A percentile compares a stretch with the other conserved stretches of the same genome.
Evolutionary conservation across 2,797 vertebrate genomes (phyloP).

Genomic region (Molossus alvarezi): DNA sequence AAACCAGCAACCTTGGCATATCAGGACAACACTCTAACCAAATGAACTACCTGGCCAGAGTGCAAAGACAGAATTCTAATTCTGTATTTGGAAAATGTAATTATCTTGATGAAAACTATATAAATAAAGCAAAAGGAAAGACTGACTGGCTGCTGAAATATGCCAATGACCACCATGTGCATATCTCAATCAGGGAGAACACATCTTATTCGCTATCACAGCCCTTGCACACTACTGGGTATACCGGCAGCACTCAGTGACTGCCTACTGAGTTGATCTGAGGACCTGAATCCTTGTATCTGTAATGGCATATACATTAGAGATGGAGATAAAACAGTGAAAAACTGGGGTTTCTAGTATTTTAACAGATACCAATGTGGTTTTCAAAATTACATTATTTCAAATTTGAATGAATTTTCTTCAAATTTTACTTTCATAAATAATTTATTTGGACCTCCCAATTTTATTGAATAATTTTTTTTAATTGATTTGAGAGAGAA

Average conservation of each 20-base stretch:
- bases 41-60: too few species aligned
- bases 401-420: slow-evolving; percentile 20
- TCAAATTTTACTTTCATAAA: background rate
- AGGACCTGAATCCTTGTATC: background rate
- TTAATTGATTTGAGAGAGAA: background rate
- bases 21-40: too few species aligned
- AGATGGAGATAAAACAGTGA: background rate
- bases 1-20: too few species aligned
- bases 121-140: background rate
- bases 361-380: background rate
- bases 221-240: too few species aligned
- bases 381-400: slow-evolving; percentile 11
- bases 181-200: background rate
- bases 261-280: background rate
- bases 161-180: background rate
- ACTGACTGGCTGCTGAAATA: background rate
- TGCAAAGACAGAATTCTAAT: background rate
- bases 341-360: background rate
- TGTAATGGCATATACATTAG: background rate
- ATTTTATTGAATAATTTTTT: background rate
- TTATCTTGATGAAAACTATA: background rate
- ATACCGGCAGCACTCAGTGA: background rate
- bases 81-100: background rate
- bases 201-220: background rate
- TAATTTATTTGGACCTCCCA: background rate